A percentile compares a stretch with the other conserved stretches of the same genome.
Evolutionary conservation across 64 coral and sea anemone species (phyloP).

Genomic region (Stichodactyla helianthus): DNA sequence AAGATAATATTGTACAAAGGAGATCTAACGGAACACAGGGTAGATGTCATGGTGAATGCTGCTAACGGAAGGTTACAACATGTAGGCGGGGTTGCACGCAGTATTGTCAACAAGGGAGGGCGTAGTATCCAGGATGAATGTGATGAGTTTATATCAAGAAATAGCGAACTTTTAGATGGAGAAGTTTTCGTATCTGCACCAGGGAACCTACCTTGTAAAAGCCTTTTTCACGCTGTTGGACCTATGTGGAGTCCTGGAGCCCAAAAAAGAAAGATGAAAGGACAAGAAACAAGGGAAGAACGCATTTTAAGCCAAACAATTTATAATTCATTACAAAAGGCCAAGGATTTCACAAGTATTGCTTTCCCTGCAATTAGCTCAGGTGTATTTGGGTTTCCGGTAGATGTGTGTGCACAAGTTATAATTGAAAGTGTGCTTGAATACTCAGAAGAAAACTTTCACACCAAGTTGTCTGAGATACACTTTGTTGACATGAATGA

Average conservation of each 20-base stretch:
- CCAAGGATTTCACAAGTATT: constrained; percentile 34
- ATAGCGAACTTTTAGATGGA: constrained; percentile 23
- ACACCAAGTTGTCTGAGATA: constrained; percentile 45
- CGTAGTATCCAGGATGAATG: constrained; percentile 53
- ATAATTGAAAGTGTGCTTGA: constrained; percentile 38
- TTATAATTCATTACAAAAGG: constrained; percentile 30
- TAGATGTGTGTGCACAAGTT: constrained; percentile 44
- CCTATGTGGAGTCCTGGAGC: constrained; percentile 39
- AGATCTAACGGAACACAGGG: constrained; percentile 57
- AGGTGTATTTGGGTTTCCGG: constrained; percentile 56
- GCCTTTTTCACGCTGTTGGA: constrained; percentile 61
- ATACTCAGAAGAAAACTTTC: constrained; percentile 31
- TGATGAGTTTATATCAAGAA: not conserved
- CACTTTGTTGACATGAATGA: constrained; percentile 66
- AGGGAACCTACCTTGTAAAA: constrained; percentile 48
- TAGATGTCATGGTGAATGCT: constrained; percentile 69
- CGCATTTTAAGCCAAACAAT: constrained; percentile 14
- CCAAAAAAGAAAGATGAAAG: not conserved
- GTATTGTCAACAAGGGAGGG: constrained; percentile 45
- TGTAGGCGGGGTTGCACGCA: constrained; percentile 38
- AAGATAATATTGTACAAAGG: constrained; percentile 38
- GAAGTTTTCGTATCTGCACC: constrained; percentile 30
- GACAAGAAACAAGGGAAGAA: not conserved
- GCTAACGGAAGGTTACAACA: constrained; percentile 37
- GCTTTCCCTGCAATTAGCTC: constrained; percentile 68